Evolutionary conservation across 1,140 invertebrate genomes (phyloP), one percentile per base, ranked within the genome.

Genomic region (Scaptomyza graminum): DNA sequence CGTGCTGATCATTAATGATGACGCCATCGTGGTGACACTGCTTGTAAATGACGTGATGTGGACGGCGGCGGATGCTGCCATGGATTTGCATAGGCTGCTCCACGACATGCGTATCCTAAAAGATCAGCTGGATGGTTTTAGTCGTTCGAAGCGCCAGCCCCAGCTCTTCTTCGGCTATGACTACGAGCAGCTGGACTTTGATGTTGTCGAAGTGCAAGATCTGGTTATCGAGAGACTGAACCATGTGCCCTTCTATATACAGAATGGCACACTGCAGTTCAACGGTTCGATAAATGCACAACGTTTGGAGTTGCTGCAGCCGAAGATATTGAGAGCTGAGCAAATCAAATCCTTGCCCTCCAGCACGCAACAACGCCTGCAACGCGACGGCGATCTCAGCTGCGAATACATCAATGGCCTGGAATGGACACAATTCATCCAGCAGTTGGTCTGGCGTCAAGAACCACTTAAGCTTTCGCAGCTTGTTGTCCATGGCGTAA

Each of bases 401-500:
- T 91, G 79, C 47, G 59, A 73, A 2, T 31, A 6, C 0, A 92
- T 92, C 8, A 92, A 92, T 72, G 90, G 84, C 6, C 39, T 88
- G 18, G 7, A 16, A 0, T 92, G 92, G 91, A 59, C 85, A 9
- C 57, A 85, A 12, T 89, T 93, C 34, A 46, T 91, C 2, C 71
- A 90, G 2, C 79, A 91, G 8, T 55, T 93, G 8, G 91, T 93
- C 54, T 88, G 92, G 51, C 92, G 73, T 8, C 90, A 92, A 67
- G 59, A 89, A 39, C 67, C 84, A 4, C 61, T 90, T 16, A 65
- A 79, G 25, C 78, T 94, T 2, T 67, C 88, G n/a, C 65, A 90
- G 31, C 66, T 93, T 0, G 70, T 68, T 47, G 90, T 93, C 16
- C 54, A 90, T 44, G 93, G 92, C 44, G 93, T 94, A 91, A 92